These are phyloP conservation scores for Lamellibrachia luymesi DNA, from an alignment of 1,140 invertebrate species.

Conservation along the genomic window DNA sequence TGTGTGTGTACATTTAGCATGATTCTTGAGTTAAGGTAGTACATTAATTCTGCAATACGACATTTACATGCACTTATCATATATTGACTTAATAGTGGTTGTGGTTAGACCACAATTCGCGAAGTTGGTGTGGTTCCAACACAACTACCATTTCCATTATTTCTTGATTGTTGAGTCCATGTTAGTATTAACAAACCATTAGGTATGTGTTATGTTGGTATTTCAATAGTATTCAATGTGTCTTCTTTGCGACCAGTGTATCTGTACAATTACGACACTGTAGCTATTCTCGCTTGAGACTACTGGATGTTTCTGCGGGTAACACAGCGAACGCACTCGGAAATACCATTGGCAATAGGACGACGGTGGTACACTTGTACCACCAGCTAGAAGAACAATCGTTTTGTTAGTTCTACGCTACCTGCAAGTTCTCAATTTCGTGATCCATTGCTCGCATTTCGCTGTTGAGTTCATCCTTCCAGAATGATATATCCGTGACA, in stretches of 20 bases:
- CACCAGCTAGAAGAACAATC: neutral
- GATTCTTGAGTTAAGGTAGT: neutral
- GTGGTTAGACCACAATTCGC: too few relatives aligned
- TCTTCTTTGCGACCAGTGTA: neutral
- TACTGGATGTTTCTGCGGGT: neutral
- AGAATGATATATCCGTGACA: conserved; percentile 89
- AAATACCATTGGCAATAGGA: neutral
- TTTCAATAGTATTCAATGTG: neutral
- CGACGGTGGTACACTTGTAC: neutral
- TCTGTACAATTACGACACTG: neutral
- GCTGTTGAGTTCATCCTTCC: conserved; percentile 81
- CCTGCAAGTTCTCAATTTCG: conserved; percentile 70
- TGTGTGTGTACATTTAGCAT: neutral
- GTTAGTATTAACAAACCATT: neutral
- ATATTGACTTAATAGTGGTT: neutral
- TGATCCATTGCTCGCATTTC: conserved; percentile 82
- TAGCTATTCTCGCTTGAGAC: neutral
- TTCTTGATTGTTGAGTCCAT: neutral
- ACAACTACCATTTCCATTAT: too few relatives aligned
- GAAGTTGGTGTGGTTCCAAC: too few relatives aligned
- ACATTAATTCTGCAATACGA: neutral
- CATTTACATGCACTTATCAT: neutral
- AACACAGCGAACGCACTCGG: too few relatives aligned
- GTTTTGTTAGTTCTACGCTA: conserved; percentile 31
- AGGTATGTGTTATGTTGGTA: neutral